Evolutionary conservation across 2,888 invertebrate species (phyloP), one percentile per base, ranked within the genome.

Genomic region (Coronaproctus castanopsis): DNA sequence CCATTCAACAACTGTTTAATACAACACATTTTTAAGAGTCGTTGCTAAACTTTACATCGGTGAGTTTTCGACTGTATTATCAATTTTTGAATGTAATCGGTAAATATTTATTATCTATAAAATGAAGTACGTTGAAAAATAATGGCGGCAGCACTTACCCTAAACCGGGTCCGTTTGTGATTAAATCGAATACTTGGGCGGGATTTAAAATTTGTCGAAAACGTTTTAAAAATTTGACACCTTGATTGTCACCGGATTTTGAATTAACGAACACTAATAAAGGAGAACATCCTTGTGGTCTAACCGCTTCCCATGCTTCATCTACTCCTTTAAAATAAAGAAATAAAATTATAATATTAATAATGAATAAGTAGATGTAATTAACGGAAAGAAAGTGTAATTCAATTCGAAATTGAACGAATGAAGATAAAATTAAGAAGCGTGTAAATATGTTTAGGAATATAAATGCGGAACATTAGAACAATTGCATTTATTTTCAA

Each of bases 161-260:
- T 53, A 92, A 87, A 3, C 88, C 87, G 55, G 81, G 80, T 57
- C 81, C 81, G 48, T 84, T 84, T 64, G 83, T 86, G 72, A 92
- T 90, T 69, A 97, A 81, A 76, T 96, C 96, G 73, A 95, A 97
- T 62, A 96, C 95, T 76, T 97, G 96, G 62, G 93, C 92, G 18
- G 96, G 96, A 75, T 96, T 96, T 62, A 96, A 77, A 60, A 96
- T 78, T 73, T 95, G 93, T 72, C 88, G 91, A 75, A 96, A 95
- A 64, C 92, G 81, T 58, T 93, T 79, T 65, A 96, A 79, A 76
- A 96, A 95, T 74, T 93, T 91, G 36, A 95, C 84, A 63, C 96
- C 96, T 73, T 96, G 96, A 77, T 93, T 95, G 78, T 96, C 96
- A 67, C 96, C 92, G 66, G 93, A 93, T 77, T 95, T 90, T 63